phyloP scores from a whole-genome alignment of 1,140 invertebrate genomes.

The Caenorhabditis inopinata region DNA sequence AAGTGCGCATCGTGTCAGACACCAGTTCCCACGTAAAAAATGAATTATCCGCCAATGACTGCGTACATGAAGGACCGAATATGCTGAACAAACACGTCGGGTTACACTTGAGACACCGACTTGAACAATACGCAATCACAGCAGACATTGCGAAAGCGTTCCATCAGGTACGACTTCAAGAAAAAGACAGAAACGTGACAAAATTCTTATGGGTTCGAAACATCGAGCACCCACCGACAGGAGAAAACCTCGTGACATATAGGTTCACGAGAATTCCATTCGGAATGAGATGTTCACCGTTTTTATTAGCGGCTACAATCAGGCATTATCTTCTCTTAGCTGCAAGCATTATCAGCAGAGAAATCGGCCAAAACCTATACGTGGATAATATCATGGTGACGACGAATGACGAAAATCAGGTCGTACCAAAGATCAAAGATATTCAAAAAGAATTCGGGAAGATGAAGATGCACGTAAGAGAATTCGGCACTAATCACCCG shows the following conservation, averaged over 20 bases:
- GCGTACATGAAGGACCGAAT: too few relatives aligned
- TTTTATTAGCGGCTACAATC: conserved; percentile 33
- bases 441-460: background rate
- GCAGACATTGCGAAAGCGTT: conserved; percentile 50
- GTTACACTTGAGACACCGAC: conserved; percentile 44
- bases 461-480: background rate
- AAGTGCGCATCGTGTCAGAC: too few relatives aligned
- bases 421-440: background rate
- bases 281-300: conserved; percentile 41
- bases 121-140: conserved; percentile 25
- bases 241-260: conserved; percentile 10
- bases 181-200: conserved; percentile 46
- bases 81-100: conserved; percentile 20
- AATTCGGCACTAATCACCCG: background rate
- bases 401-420: conserved; percentile 23
- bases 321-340: background rate
- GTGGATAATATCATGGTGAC: conserved; percentile 36
- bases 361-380: conserved; percentile 40
- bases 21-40: too few relatives aligned
- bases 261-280: conserved; percentile 42
- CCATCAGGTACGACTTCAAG: conserved; percentile 40
- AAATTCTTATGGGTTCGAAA: conserved; percentile 51
- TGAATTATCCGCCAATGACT: too few relatives aligned
- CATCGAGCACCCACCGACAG: background rate
- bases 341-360: background rate